Conservation (phyloP, 2,797 vertebrate genomes). For the Amblyopsis hoosieri region DNA sequence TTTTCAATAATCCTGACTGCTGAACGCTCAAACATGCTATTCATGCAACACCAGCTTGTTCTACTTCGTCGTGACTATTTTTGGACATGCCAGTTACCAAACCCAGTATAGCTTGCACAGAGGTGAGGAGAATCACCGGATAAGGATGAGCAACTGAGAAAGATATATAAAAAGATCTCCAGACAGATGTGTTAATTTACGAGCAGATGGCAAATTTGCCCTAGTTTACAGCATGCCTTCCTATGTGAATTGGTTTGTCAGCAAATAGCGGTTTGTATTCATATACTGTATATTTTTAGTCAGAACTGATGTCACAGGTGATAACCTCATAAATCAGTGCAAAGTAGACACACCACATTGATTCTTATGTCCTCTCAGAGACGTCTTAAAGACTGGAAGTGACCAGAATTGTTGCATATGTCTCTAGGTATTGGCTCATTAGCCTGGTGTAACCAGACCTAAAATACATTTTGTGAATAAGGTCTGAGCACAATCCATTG, state of each 20-base stretch:
- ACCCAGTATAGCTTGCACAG: slow-evolving; percentile 3
- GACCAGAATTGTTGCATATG: not conserved
- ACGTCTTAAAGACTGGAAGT: not conserved
- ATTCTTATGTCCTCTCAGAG: slow-evolving; percentile 23
- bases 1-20: slow-evolving; percentile 37
- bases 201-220: slow-evolving; percentile 13
- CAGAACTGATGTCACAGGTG: slow-evolving; percentile 16
- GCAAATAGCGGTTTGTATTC: slow-evolving; percentile 17
- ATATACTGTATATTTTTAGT: not conserved
- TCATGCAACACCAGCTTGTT: slow-evolving; percentile 4
- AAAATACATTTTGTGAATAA: too few relatives aligned
- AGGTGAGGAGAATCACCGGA: slow-evolving; percentile 28
- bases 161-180: slow-evolving; percentile 28
- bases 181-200: slow-evolving; percentile 14
- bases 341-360: not conserved
- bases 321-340: slow-evolving; percentile 30
- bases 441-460: too few relatives aligned
- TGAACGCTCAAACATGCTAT: slow-evolving; percentile 15
- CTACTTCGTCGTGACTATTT: slow-evolving; percentile 37
- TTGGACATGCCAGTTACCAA: slow-evolving; percentile 26
- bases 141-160: slow-evolving; percentile 14
- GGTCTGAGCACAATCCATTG: too few relatives aligned
- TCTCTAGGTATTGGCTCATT: slow-evolving; percentile 4
- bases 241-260: slow-evolving; percentile 25
- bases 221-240: slow-evolving; percentile 15